Evolutionary conservation across 1,140 invertebrate genomes (phyloP), one percentile per base, ranked within the genome.

Genomic region (Drosophila auraria): DNA sequence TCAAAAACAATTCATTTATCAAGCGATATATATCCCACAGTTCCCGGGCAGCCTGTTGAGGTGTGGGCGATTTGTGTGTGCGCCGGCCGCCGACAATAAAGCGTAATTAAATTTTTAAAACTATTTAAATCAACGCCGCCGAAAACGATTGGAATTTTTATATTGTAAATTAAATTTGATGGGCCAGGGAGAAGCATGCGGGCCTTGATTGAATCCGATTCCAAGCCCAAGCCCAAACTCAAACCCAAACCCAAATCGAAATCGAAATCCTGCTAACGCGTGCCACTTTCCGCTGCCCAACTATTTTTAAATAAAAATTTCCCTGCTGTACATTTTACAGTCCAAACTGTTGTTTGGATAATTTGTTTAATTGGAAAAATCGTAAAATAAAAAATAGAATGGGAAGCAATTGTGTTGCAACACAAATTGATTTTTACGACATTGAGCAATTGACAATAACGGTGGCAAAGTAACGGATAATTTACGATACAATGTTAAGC

Each of bases 361-460:
- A 90, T 89, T 89, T 90, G 84, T 90, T 90, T 89, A 89, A 90
- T 90, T 89, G 86, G 87, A 90, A 78, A 86, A 90, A 90, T 84
- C 86, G 82, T 89, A 90, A 89, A 89, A 90, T 89, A 90, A 89
- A 89, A 90, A 73, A 54, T 54, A 30, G 44, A 64, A 42, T 44
- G 49, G 36, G 64, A n/a, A 61, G 36, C 56, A 74, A 83, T 87
- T 57, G 36, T 40, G 54, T 57, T 82, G 64, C 23, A 47, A 60
- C 78, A 49, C 62, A 86, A 90, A 86, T 89, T 79, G 74, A 82
- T 82, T 89, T 89, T 89, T 90, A 89, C 87, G 86, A 82, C 86
- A 58, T 76, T 59, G 42, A 68, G 38, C 77, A 87, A 87, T 87
- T 89, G 81, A 89, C 84, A 89, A 89, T 89, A 83, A 89, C 80